phyloP scores from a whole-genome alignment of 2,888 invertebrate species.

The Furcula furcula region DNA sequence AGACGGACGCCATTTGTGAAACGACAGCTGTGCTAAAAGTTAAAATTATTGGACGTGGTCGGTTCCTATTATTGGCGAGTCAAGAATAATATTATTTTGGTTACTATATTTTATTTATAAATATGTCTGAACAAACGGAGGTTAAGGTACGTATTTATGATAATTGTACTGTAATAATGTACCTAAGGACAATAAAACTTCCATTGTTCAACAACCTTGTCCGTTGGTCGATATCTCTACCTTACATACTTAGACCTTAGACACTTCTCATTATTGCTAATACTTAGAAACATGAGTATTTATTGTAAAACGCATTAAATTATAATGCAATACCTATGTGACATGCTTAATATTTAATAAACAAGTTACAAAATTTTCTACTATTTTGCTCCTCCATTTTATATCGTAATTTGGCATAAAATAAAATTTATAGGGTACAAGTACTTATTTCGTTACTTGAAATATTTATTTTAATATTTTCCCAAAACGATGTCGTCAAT shows the following conservation, averaged over 20 bases:
- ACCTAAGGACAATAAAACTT: conserved; percentile 27
- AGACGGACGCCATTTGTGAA: conserved; percentile 19
- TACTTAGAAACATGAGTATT: too few species aligned
- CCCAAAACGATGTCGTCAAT: too few species aligned
- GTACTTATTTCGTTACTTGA: too few species aligned
- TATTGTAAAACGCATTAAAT: too few species aligned
- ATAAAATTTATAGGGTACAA: too few species aligned
- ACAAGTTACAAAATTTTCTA: background rate
- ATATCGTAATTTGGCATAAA: conserved; percentile 36
- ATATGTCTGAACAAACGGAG: conserved; percentile 61
- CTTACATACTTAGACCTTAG: too few species aligned
- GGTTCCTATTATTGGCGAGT: conserved; percentile 6
- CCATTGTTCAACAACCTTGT: conserved; percentile 68
- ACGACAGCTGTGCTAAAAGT: conserved; percentile 12
- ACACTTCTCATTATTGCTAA: too few species aligned
- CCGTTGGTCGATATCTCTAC: conserved; percentile 51
- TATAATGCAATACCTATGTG: too few species aligned
- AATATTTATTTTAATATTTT: too few species aligned
- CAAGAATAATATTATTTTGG: background rate
- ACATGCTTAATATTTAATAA: too few species aligned
- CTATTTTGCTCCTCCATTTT: conserved; percentile 34
- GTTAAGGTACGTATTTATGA: conserved; percentile 62
- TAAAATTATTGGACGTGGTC: conserved; percentile 2
- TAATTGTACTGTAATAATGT: conserved; percentile 3
- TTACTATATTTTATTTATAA: conserved; percentile 3